Base-by-base conservation (phyloP, 2,113 vertebrate species). In the Gasterosteus nipponicus region DNA sequence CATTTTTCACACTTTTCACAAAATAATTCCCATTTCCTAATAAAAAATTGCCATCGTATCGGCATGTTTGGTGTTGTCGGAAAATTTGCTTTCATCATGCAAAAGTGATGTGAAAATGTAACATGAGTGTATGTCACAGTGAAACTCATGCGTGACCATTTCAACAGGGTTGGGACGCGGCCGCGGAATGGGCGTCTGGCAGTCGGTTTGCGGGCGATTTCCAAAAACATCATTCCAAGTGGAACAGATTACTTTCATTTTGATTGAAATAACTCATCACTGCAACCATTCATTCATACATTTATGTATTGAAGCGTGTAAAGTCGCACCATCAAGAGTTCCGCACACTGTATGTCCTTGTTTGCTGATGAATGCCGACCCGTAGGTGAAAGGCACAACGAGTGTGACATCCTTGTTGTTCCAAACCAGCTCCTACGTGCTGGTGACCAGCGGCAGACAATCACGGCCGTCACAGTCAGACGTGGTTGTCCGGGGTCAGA, bases 401-500 rank as follows among this genome's bases (percentile, higher is more conserved):
- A 31, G 38, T 39, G 44, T 18, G 49, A 6, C 38, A 73, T 75
- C 53, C 33, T n/a, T 7, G 46, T 75, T 68, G 47, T 44, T 71
- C 59, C 33, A 4, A 29, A 42, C 67, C 57, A 60, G 47, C 67
- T 18, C 44, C 63, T 63, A 15, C 60, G 73, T n/a, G 60, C 69
- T 47, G 73, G 84, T 84, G 82, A 89, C 87, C 89, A 86, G 57
- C 80, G 75, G 80, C 68, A 73, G 75, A 87, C 82, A 87, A 91
- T 90, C 83, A 73, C 80, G 80, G 89, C 86, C 44, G 87, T 91
- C 87, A 87, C 86, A 76, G 70, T 86, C 38, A 46, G 63, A 82
- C 80, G 22, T 22, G 85, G 75, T 69, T 80, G 79, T 89, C 70
- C 18, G 62, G 87, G 89, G 86, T 91, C 83, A 90, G 86, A 92